These are phyloP conservation scores for Paramisgurnus dabryanus DNA, from an alignment of 2,113 vertebrate species.

Conservation along the genomic window DNA sequence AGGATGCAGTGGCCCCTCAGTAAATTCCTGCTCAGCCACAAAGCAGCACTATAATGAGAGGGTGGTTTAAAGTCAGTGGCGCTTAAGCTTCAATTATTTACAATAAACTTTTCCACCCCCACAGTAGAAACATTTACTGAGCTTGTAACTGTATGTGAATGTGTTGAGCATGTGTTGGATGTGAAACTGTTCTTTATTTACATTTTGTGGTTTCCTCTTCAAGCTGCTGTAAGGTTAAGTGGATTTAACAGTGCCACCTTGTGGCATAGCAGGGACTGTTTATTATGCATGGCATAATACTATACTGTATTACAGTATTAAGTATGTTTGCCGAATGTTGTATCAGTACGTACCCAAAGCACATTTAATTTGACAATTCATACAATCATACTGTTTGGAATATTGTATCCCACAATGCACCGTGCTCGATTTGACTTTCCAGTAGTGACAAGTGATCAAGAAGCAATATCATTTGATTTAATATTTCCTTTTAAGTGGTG, in stretches of 20 bases:
- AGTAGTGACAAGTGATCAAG: background rate
- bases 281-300: background rate
- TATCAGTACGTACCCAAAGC: background rate
- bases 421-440: background rate
- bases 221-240: background rate
- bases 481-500: background rate
- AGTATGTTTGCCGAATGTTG: background rate
- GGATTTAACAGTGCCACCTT: slow-evolving; percentile 51
- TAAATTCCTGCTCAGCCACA: slow-evolving; percentile 32
- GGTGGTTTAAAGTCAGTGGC: slow-evolving; percentile 49
- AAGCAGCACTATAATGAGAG: slow-evolving; percentile 44
- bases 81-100: slow-evolving; percentile 56
- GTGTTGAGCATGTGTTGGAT: slow-evolving; percentile 7
- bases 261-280: slow-evolving; percentile 26
- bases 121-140: slow-evolving; percentile 44
- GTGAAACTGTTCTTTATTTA: slow-evolving; percentile 38
- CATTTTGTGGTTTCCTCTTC: slow-evolving; percentile 33
- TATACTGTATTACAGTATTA: background rate
- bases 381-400: background rate
- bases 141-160: slow-evolving; percentile 41
- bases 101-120: slow-evolving; percentile 50
- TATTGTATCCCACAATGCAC: background rate
- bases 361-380: too few species aligned
- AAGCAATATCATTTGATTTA: background rate
- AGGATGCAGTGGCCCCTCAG: slow-evolving; percentile 41